These are phyloP conservation scores for Cataglyphis hispanica DNA, from an alignment of 1,140 invertebrate genomes.

Conservation along the genomic window DNA sequence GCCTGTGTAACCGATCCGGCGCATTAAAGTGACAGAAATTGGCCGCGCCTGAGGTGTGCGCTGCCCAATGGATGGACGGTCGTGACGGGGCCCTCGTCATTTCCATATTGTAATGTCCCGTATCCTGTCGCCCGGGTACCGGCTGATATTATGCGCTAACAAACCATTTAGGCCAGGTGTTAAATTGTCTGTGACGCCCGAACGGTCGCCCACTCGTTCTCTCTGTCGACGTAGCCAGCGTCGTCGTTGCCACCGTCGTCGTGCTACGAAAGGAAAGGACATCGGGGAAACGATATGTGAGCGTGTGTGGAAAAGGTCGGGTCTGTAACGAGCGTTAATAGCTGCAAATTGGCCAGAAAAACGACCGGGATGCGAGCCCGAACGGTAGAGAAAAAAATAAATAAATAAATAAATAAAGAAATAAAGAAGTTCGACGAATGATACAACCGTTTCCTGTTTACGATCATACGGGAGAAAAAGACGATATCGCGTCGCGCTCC, in stretches of 20 bases:
- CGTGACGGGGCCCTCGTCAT: slow-evolving; percentile 76
- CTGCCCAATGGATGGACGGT: slow-evolving; percentile 72
- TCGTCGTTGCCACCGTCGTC: slow-evolving; percentile 6
- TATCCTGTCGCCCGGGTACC: slow-evolving; percentile 83
- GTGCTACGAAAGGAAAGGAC: slow-evolving; percentile 29
- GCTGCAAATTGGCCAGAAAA: slow-evolving; percentile 76
- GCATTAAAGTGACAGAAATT: slow-evolving; percentile 84
- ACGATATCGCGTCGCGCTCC: background rate
- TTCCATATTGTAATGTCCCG: slow-evolving; percentile 86
- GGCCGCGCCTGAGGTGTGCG: slow-evolving; percentile 80
- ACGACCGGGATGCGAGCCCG: slow-evolving; percentile 46
- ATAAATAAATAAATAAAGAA: background rate
- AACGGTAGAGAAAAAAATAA: background rate
- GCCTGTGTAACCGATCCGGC: slow-evolving; percentile 65
- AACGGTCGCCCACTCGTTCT: slow-evolving; percentile 76
- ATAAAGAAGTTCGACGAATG: slow-evolving; percentile 7
- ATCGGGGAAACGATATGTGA: slow-evolving; percentile 38
- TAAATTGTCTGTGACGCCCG: slow-evolving; percentile 86
- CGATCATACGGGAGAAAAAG: slow-evolving; percentile 45
- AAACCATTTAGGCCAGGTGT: slow-evolving; percentile 86
- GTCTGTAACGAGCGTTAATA: slow-evolving; percentile 68
- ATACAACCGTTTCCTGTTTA: slow-evolving; percentile 69
- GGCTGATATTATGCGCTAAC: slow-evolving; percentile 85
- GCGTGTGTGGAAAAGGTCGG: slow-evolving; percentile 67
- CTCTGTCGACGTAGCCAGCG: slow-evolving; percentile 42